Conservation (phyloP, 92 coral and sea anemone species). For the Zoanthus sansibaricus region DNA sequence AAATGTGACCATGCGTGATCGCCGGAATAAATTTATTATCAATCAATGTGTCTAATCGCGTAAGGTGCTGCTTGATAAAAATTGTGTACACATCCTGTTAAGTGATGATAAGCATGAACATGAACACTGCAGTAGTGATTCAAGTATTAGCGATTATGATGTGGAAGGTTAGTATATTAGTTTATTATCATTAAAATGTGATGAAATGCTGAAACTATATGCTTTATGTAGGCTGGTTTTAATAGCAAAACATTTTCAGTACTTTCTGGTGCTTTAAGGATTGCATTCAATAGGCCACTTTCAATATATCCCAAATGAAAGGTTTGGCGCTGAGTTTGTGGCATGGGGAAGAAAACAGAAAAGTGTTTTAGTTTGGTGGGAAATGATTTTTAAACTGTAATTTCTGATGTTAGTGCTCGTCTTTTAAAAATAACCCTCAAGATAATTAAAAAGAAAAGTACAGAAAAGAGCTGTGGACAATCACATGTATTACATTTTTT, state of each 20-base stretch:
- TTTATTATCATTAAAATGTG: background rate
- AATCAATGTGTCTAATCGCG: background rate
- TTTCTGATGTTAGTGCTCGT: conserved; percentile 5
- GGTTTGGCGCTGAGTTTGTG: conserved; percentile 4
- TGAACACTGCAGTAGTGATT: no score
- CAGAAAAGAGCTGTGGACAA: background rate
- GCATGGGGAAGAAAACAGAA: conserved; percentile 3
- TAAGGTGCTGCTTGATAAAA: background rate
- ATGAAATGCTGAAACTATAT: background rate
- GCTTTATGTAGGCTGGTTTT: conserved; percentile 11
- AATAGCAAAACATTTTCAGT: conserved; percentile 5
- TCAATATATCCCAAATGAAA: background rate
- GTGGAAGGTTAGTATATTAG: background rate
- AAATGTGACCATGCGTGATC: no score
- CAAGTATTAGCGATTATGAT: background rate
- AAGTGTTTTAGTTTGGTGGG: conserved; percentile 8
- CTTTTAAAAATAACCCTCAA: background rate
- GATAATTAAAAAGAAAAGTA: background rate
- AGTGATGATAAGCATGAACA: no score
- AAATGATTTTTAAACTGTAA: conserved; percentile 5
- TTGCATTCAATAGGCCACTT: background rate
- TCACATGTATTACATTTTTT: background rate
- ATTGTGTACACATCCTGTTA: no score
- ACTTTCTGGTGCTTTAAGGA: background rate
- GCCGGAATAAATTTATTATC: background rate